phyloP scores from a whole-genome alignment of 2,797 vertebrate species.

The Molossus alvarezi region DNA sequence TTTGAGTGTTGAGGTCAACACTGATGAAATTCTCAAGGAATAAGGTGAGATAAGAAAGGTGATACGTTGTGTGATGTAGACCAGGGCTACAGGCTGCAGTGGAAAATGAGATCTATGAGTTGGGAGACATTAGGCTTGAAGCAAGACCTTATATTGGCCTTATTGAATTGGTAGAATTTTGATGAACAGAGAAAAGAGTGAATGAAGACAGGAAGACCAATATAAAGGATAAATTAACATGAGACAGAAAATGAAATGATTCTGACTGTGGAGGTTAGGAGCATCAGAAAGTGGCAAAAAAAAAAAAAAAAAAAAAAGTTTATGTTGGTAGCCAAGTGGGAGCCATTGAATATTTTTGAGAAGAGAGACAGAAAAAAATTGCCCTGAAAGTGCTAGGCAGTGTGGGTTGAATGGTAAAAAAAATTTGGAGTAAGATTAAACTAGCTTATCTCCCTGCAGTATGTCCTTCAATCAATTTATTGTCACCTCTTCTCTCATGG shows the following conservation, averaged over 20 bases:
- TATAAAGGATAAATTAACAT: background rate
- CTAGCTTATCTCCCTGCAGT: background rate
- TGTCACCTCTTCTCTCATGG: no score
- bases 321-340: background rate
- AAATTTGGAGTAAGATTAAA: background rate
- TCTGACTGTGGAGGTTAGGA: background rate
- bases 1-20: background rate
- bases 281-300: background rate
- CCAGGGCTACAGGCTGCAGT: background rate
- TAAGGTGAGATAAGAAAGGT: background rate
- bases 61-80: background rate
- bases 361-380: background rate
- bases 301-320: background rate
- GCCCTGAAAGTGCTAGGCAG: background rate
- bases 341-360: constrained; percentile 13
- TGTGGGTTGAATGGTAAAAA: background rate
- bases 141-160: background rate
- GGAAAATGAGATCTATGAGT: background rate
- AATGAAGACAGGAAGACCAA: background rate
- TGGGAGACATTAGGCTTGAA: background rate
- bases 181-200: background rate
- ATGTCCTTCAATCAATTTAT: background rate
- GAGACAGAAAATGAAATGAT: constrained; percentile 6
- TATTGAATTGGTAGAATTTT: background rate
- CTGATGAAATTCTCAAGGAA: constrained; percentile 25